These are phyloP conservation scores for Neoscelio sp. DNA, from an alignment of 2,888 invertebrate genomes.

Conservation along the genomic window DNA sequence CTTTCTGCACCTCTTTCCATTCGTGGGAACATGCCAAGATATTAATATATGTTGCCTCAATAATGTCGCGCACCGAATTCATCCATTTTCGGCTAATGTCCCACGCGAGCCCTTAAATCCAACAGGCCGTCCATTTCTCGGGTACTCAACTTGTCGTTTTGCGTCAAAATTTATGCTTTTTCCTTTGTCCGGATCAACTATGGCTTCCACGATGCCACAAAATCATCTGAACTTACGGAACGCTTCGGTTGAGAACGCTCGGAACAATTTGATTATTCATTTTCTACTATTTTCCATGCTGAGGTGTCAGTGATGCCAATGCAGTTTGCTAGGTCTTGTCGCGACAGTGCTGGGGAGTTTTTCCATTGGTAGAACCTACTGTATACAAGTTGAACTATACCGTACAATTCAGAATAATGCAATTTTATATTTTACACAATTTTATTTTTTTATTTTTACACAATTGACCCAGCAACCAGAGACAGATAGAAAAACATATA, in stretches of 20 bases:
- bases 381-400: no score
- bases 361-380: no score
- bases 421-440: no score
- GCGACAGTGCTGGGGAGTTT: no score
- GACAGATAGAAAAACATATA: no score
- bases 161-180: neutral
- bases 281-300: conserved; percentile 18
- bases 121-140: neutral
- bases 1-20: conserved; percentile 56
- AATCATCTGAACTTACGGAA: conserved; percentile 34
- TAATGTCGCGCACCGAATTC: conserved; percentile 8
- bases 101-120: neutral
- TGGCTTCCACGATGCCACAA: conserved; percentile 45
- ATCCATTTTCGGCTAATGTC: conserved; percentile 7
- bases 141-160: neutral
- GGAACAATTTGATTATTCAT: conserved; percentile 28
- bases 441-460: no score
- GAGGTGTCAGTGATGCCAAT: no score
- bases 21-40: conserved; percentile 52
- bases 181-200: conserved; percentile 18
- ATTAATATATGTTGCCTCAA: conserved; percentile 8
- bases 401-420: no score
- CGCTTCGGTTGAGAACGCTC: conserved; percentile 50
- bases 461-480: no score
- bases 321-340: no score